Evolutionary conservation across 2,888 invertebrate genomes (phyloP).

Genomic region (Lithophane semibrunnea): DNA sequence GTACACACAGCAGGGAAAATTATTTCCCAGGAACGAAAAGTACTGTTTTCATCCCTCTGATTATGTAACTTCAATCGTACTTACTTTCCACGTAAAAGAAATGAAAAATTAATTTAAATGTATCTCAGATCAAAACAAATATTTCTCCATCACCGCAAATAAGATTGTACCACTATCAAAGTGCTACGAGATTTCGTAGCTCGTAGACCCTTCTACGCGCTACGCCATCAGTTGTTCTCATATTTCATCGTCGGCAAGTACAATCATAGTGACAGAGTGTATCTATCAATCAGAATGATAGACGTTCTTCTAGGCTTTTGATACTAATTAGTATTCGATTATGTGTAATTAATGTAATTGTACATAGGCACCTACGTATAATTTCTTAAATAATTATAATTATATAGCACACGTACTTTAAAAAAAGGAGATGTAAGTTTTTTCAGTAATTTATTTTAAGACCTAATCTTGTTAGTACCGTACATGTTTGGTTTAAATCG

Average conservation of each 20-base stretch:
- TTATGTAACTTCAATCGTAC: too few species aligned
- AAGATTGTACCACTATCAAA: not conserved
- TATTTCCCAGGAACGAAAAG: too few species aligned
- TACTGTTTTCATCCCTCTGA: too few species aligned
- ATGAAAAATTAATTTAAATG: not conserved
- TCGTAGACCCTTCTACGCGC: constrained; percentile 61
- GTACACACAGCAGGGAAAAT: too few species aligned
- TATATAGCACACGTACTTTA: not conserved
- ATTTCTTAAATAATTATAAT: too few species aligned
- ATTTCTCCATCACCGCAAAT: not conserved
- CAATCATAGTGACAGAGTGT: constrained; percentile 67
- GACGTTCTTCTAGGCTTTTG: constrained; percentile 57
- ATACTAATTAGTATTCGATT: constrained; percentile 33
- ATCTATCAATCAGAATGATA: constrained; percentile 69
- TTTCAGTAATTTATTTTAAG: not conserved
- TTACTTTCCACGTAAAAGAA: too few species aligned
- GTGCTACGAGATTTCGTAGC: constrained; percentile 65
- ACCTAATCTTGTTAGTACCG: not conserved
- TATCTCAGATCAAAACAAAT: not conserved
- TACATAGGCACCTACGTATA: too few species aligned
- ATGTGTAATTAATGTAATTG: not conserved
- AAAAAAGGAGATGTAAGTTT: not conserved
- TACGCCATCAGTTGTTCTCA: constrained; percentile 65
- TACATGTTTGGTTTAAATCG: not conserved
- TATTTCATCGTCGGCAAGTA: constrained; percentile 68